phyloP scores from a whole-genome alignment of 92 coral and sea anemone species.

The Epizoanthus illoricatus region DNA sequence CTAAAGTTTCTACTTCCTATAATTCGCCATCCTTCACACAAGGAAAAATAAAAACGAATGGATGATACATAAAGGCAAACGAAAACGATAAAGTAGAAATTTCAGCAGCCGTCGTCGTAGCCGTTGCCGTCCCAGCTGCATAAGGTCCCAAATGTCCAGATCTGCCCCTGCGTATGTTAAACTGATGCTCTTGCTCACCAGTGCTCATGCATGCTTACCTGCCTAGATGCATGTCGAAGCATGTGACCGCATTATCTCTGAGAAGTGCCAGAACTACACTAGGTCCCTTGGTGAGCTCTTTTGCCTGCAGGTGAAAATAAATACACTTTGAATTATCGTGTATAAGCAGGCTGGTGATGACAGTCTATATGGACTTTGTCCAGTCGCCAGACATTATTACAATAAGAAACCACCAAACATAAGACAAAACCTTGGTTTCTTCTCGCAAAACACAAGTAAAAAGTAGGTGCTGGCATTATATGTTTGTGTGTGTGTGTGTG shows the following conservation, averaged over 20 bases:
- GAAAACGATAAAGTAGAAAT: too few species aligned
- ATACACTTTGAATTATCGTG: too few species aligned
- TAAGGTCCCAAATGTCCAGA: neutral
- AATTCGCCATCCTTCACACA: too few species aligned
- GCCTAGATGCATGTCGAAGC: slow-evolving; percentile 84
- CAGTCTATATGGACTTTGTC: neutral
- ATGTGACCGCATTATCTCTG: slow-evolving; percentile 93
- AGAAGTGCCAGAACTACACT: slow-evolving; percentile 87
- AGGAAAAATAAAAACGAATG: too few species aligned
- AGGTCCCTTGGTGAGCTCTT: slow-evolving; percentile 75
- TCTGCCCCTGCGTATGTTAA: neutral
- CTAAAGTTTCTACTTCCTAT: too few species aligned
- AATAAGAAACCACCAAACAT: neutral
- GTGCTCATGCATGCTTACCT: slow-evolving; percentile 55
- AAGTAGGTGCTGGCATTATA: too few species aligned
- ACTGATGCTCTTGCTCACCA: neutral
- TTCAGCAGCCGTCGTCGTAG: too few species aligned
- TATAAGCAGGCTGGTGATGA: neutral
- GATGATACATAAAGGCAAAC: too few species aligned
- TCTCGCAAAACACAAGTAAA: neutral
- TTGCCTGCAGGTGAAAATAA: slow-evolving; percentile 50
- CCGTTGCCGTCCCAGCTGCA: too few species aligned
- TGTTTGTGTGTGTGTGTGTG: too few species aligned
- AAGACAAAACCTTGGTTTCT: too few species aligned
- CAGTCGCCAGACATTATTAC: too few species aligned